phyloP scores from a whole-genome alignment of 35 echinoderm and acorn worm genomes.

The Ophioderma brevispina region DNA sequence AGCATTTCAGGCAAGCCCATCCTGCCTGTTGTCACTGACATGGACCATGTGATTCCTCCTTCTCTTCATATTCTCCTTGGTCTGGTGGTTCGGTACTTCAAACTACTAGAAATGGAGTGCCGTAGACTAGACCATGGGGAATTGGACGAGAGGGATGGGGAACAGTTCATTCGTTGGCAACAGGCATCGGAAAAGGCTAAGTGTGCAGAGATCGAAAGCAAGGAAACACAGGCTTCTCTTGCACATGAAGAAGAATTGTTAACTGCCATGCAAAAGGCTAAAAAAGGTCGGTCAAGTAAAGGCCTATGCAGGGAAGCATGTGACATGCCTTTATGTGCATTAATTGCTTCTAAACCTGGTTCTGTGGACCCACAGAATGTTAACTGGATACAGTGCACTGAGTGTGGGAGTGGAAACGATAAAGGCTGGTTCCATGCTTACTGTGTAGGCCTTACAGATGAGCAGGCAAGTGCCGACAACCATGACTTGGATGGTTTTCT shows the following conservation, averaged over 20 bases:
- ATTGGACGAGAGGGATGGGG: background rate
- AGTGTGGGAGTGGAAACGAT: background rate
- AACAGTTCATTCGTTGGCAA: background rate
- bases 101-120: background rate
- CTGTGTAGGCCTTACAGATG: background rate
- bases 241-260: background rate
- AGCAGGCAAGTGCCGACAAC: background rate
- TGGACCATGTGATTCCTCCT: background rate
- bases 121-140: background rate
- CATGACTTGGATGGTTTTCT: background rate
- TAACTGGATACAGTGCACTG: background rate
- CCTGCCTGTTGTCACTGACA: background rate
- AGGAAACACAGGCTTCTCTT: background rate
- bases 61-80: background rate
- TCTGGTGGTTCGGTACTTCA: background rate
- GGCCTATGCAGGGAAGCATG: background rate
- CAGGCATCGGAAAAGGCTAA: background rate
- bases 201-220: background rate
- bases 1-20: background rate
- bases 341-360: background rate
- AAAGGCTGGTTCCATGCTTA: background rate
- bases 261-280: background rate
- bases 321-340: background rate
- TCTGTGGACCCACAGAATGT: background rate
- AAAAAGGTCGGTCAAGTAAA: background rate